phyloP scores from a whole-genome alignment of 2,797 vertebrate species.

The Tapirus indicus region DNA sequence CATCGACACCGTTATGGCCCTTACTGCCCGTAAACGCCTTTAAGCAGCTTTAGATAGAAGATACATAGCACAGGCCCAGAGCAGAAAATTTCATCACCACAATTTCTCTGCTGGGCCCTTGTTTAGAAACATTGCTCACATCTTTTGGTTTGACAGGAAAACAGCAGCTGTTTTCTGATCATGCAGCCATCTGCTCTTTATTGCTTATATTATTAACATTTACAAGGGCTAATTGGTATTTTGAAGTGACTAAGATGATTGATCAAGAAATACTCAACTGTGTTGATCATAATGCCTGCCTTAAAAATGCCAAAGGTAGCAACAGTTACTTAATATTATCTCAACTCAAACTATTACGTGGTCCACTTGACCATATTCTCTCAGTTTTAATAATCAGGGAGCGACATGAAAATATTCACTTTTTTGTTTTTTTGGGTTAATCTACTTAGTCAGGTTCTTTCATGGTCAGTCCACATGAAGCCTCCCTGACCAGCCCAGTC shows the following conservation, averaged over 20 bases:
- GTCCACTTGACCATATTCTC: neutral
- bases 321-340: neutral
- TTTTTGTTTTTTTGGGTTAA: neutral
- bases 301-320: conserved; percentile 5
- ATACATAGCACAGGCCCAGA: conserved; percentile 71
- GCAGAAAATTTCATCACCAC: conserved; percentile 75
- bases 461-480: neutral
- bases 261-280: conserved; percentile 56
- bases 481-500: neutral
- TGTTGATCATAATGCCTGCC: conserved; percentile 28
- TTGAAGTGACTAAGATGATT: conserved; percentile 54
- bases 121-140: conserved; percentile 83
- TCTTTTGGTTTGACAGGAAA: conserved; percentile 71
- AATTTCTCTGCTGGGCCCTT: conserved; percentile 78
- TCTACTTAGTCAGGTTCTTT: neutral
- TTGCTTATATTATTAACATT: conserved; percentile 75
- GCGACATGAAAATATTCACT: neutral
- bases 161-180: conserved; percentile 75
- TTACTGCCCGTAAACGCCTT: conserved; percentile 84
- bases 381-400: neutral
- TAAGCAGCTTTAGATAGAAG: conserved; percentile 87
- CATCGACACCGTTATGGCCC: conserved; percentile 81
- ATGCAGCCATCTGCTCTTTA: conserved; percentile 74
- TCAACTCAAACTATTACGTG: neutral
- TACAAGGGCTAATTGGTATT: conserved; percentile 55